phyloP scores from a whole-genome alignment of 2,888 invertebrate species.

The Caenorhabditis zanzibari region DNA sequence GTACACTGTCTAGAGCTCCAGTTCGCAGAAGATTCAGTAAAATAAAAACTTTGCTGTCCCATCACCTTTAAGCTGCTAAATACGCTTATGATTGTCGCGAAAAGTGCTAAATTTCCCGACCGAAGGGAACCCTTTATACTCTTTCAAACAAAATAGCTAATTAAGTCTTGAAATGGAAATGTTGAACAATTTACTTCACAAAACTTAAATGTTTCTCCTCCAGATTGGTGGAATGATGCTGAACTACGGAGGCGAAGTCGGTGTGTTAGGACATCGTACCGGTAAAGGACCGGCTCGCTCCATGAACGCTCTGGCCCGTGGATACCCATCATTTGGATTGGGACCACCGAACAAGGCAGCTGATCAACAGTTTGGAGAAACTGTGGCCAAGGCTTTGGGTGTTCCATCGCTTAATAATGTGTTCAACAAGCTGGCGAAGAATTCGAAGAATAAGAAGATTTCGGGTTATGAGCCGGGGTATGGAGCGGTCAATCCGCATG shows the following conservation, averaged over 20 bases:
- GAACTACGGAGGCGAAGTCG: constrained; percentile 77
- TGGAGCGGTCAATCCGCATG: constrained; percentile 78
- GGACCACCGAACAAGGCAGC: constrained; percentile 49
- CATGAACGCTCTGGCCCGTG: constrained; percentile 73
- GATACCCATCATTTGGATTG: constrained; percentile 63
- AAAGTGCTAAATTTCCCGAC: too few relatives aligned
- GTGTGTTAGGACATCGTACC: constrained; percentile 74
- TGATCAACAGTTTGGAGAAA: constrained; percentile 52
- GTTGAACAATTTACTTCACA: too few relatives aligned
- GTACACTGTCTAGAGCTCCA: too few relatives aligned
- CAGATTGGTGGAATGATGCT: constrained; percentile 80
- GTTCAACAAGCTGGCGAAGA: constrained; percentile 68
- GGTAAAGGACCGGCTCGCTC: constrained; percentile 78
- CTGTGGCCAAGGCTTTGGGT: constrained; percentile 66
- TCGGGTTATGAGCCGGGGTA: constrained; percentile 78
- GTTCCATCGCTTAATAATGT: constrained; percentile 67
- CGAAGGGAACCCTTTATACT: too few relatives aligned
- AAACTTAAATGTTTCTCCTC: too few relatives aligned
- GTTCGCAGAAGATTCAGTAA: too few relatives aligned
- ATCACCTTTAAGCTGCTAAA: too few relatives aligned
- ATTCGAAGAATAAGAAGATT: constrained; percentile 67
- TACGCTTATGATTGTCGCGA: too few relatives aligned
- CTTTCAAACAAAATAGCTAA: too few relatives aligned
- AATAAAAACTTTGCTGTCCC: too few relatives aligned
- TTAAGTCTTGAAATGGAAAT: too few relatives aligned